Conservation (phyloP, 2,113 vertebrate genomes). For the Alligator mississippiensis region DNA sequence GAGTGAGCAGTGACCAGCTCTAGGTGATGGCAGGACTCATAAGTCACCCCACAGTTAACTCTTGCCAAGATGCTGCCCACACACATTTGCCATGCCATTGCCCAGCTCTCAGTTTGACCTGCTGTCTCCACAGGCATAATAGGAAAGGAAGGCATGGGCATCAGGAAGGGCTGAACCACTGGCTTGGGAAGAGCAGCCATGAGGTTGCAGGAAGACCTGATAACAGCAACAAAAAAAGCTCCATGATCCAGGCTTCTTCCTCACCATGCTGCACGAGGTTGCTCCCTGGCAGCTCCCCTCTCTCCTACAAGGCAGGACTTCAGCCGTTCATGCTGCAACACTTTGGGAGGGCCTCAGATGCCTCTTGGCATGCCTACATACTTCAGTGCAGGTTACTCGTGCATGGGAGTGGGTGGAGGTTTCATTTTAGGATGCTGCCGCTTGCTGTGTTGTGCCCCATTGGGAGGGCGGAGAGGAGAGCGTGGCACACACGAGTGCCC, state of each 20-base stretch:
- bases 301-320: not conserved
- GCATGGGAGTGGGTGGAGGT: too few species aligned
- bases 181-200: accelerated
- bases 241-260: not conserved
- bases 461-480: not conserved
- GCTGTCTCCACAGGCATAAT: not conserved
- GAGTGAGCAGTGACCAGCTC: not conserved
- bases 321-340: not conserved
- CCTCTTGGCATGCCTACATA: too few species aligned
- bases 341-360: not conserved
- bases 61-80: not conserved
- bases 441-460: not conserved
- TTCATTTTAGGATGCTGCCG: not conserved
- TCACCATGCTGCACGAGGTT: not conserved
- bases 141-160: not conserved
- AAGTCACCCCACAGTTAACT: not conserved
- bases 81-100: not conserved
- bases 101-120: not conserved
- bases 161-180: not conserved
- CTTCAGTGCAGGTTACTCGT: too few species aligned
- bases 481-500: not conserved
- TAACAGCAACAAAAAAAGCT: not conserved
- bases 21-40: not conserved
- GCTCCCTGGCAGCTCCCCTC: not conserved
- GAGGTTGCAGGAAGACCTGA: not conserved